Percentiles rank a stretch among this genome's conserved stretches.
These are phyloP conservation scores for Gibbula magus DNA, from an alignment of 2,888 invertebrate genomes.

Conservation along the genomic window DNA sequence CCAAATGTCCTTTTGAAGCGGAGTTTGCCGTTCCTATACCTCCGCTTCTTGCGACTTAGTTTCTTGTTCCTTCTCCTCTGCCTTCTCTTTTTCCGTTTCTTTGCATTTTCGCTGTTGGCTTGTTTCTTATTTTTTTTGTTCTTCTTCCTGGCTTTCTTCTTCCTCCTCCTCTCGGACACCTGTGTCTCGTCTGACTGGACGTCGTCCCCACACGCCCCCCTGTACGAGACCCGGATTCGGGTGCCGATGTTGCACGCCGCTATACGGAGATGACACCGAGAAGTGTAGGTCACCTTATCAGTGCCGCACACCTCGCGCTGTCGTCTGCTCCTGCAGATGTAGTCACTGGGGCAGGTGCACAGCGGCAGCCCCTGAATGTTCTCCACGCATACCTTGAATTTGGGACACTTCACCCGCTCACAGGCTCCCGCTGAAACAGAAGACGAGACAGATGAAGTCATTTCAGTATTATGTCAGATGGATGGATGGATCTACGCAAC, in stretches of 20 bases:
- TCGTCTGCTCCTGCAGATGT: slow-evolving; percentile 58
- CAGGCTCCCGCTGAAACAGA: slow-evolving; percentile 58
- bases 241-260: slow-evolving; percentile 53
- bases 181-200: neutral
- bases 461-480: no score
- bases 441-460: slow-evolving; percentile 24
- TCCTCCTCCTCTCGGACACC: neutral
- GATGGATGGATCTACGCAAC: no score
- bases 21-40: slow-evolving; percentile 11
- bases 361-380: slow-evolving; percentile 72
- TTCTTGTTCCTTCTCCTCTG: slow-evolving; percentile 9
- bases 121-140: slow-evolving; percentile 15
- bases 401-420: slow-evolving; percentile 64
- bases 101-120: slow-evolving; percentile 6
- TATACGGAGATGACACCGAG: slow-evolving; percentile 61
- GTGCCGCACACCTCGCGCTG: slow-evolving; percentile 63
- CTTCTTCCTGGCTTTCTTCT: slow-evolving; percentile 14
- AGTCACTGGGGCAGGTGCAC: slow-evolving; percentile 68
- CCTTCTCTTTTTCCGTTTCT: slow-evolving; percentile 21
- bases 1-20: slow-evolving; percentile 7
- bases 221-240: slow-evolving; percentile 50
- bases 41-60: slow-evolving; percentile 17
- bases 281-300: slow-evolving; percentile 63
- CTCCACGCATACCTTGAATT: slow-evolving; percentile 68
- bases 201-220: slow-evolving; percentile 28